Evolutionary conservation across 1,140 invertebrate species (phyloP), one percentile per base, ranked within the genome.

Genomic region (Sesamia nonagrioides): DNA sequence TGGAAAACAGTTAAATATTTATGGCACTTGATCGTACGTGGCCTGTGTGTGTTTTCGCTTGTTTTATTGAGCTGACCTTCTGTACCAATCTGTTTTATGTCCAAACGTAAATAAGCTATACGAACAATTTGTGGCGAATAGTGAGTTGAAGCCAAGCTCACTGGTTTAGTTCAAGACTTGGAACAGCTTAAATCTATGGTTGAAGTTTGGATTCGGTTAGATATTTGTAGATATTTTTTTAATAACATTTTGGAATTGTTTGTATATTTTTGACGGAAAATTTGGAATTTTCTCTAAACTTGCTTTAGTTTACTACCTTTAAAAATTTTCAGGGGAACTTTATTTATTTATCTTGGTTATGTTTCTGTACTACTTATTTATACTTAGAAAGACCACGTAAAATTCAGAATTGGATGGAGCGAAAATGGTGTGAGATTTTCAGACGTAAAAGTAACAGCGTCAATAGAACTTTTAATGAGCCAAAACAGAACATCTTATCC

Each of bases 51-150:
- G 42, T 11, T 5, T 8, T 8, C 42, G 42, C 9, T 11, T 11
- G 5, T 45, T 11, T 11, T 48, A 48, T 48, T 1, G 45, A 15
- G 45, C 15, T 2, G 13, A 15, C 13, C 45, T 48, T 7, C 13
- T 48, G 45, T 48, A 48, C 15, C 45, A 9, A 2, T 15, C 13
- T 48, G 2, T 15, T 48, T 13, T 48, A 13, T 48, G 45, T 0
- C 45, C 13, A 1, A 48, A 84, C 80, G 82, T 84, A 89, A 89
- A 89, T 84, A 89, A 86, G 82, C 78, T 81, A 77, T 86, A 75
- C 80, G 79, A 81, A 86, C 84, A 85, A 86, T 87, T 86, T 86
- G 82, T 75, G 68, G 77, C 6, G 66, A 74, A 78, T 77, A 54
- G 60, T 61, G 37, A 40, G 35, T 35, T 61, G n/a, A 33, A 37